Base-by-base conservation (phyloP, 2,797 vertebrate species). In the Agapornis canus region DNA sequence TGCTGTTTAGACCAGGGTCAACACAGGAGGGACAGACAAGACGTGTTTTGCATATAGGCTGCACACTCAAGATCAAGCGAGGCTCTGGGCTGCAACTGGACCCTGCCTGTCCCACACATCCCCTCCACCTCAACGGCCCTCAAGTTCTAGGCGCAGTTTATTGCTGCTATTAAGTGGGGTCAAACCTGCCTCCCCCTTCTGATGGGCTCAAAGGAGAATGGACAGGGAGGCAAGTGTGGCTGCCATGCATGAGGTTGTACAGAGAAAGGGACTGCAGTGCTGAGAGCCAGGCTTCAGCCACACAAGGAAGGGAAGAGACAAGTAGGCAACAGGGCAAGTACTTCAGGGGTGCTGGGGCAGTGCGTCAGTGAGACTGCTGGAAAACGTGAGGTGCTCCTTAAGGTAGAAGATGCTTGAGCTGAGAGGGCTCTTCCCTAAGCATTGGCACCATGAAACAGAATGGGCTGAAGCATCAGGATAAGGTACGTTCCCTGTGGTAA, bases 21-120 rank as follows among this genome's bases (percentile, higher is more conserved):
- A 94, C 91, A 91, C 19, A 71, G 91, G 94, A 94, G 94, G 95
- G 94, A 95, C 80, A 96, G 90, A 95, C 96, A 94, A 93, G 90
- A 95, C 51, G 13, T 85, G 91, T 88, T 93, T 95, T 96, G 96
- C 95, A 96, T 95, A 94, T 91, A 93, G 96, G 95, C 95, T 95
- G 94, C 93, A 95, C 90, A 93, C 91, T 96, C 92, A 95, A 84
- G 77, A 90, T 90, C 84, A 96, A 96, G 91, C 82, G 2, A 96
- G 90, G 84, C 80, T 96, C 94, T 91, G 82, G 91, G 91, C 95
- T 97, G 95, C 94, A 91, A 86, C 31, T 31, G 80, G 92, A 96
- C 92, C 92, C 93, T 92, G 94, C 92, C 91, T 88, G 92, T 87
- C 90, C 2, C 9, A 95, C 76, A 87, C 93, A 92, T 32, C 57